Evolutionary conservation across 2,113 vertebrate species (phyloP).

Genomic region (Periophthalmodon schlosseri): DNA sequence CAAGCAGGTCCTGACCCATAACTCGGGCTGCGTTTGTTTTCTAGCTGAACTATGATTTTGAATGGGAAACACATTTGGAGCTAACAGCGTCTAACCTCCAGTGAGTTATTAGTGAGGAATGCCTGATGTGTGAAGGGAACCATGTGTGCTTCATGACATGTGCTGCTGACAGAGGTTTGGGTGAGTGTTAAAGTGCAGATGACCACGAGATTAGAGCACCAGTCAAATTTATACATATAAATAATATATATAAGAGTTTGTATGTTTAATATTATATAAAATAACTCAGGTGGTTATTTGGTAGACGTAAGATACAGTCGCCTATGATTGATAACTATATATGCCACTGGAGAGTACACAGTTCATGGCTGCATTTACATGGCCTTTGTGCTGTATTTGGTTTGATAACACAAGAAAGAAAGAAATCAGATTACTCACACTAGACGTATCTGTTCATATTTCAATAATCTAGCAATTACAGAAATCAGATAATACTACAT

Average conservation of each 20-base stretch:
- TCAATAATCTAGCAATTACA: too few relatives aligned
- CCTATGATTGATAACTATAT: neutral
- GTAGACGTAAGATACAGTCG: neutral
- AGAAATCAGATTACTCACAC: too few relatives aligned
- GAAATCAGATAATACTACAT: too few relatives aligned
- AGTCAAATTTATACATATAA: neutral
- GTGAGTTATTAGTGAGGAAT: constrained; percentile 62
- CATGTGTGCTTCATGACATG: constrained; percentile 59
- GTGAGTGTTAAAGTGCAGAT: constrained; percentile 28
- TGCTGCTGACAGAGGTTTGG: constrained; percentile 51
- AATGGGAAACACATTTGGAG: constrained; percentile 64
- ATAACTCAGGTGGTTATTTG: neutral
- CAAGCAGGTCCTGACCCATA: constrained; percentile 32
- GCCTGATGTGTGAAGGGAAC: constrained; percentile 54
- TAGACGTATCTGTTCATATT: too few relatives aligned
- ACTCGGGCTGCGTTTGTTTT: constrained; percentile 27
- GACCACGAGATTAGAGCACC: constrained; percentile 23
- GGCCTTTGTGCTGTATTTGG: too few relatives aligned
- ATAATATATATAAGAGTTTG: neutral
- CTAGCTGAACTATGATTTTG: constrained; percentile 26
- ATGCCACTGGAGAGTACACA: neutral
- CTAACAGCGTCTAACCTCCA: constrained; percentile 54
- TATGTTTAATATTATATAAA: neutral
- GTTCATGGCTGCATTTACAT: too few relatives aligned
- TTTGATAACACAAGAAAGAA: too few relatives aligned